Base-by-base conservation (phyloP, 2,888 invertebrate genomes). In the Suillia variegata region DNA sequence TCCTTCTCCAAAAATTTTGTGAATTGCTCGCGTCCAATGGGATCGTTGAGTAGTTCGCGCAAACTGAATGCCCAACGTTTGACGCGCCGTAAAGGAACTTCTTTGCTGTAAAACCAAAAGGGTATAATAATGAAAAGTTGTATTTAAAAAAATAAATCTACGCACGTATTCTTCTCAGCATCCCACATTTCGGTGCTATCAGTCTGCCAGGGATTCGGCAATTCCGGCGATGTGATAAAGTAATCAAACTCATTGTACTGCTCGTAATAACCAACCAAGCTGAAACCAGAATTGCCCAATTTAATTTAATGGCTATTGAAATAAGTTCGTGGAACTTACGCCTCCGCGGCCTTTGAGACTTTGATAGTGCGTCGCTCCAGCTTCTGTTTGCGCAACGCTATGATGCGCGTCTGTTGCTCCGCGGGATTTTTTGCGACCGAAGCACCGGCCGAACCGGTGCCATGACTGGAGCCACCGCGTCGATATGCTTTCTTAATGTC, bases 121-220 rank as follows among this genome's bases (percentile, higher is more conserved):
- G n/a, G 13, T 20, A 15, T 50, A 33, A 24, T n/a, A n/a, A n/a
- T n/a, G n/a, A 38, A 49, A 21, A 21, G 18, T 53, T 54, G 12
- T 18, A 12, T 22, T n/a, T 53, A 42, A 22, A 6, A 8, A 42
- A 48, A 55, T 26, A 6, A n/a, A 38, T 13, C 10, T n/a, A 38
- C 38, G 83, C 82, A 93, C 93, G 91, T 89, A 76, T 90, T 88
- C 82, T 91, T 95, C 82, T 99, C 98, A 80, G 92, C 93, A 73
- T 98, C 98, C 99, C 99, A 99, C 80, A 95, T 89, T 78, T 99
- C 98, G 2, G 92, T 90, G 80, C 90, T 96, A 76, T 99, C 98
- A 26, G 92, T 90, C 71, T 95, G 88, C 99, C 99, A 99, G 0
- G 98, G 98, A 85, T 98, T 99, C 38, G 94, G 91, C 80, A 93